Percentiles rank a stretch among this genome's conserved stretches.
Evolutionary conservation across 2,797 vertebrate genomes (phyloP).

Genomic region (Bradypus variegatus): DNA sequence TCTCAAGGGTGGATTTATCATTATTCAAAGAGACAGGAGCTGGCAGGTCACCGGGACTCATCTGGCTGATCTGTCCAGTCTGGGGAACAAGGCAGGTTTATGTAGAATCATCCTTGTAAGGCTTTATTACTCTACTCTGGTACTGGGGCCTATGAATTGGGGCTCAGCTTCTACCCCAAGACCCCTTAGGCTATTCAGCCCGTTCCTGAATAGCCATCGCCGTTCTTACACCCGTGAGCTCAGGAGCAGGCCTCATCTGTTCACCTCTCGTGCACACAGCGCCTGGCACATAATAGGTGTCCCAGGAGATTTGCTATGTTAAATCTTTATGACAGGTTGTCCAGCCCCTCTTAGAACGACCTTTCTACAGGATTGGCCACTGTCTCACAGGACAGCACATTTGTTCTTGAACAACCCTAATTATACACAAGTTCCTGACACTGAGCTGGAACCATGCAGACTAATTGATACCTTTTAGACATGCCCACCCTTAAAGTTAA

Average conservation of each 20-base stretch:
- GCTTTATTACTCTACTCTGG: not conserved
- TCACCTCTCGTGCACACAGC: not conserved
- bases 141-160: not conserved
- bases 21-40: not conserved
- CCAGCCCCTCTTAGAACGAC: not conserved
- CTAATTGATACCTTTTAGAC: not conserved
- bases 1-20: not conserved
- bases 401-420: not conserved
- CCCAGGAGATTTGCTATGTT: not conserved
- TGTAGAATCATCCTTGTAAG: not conserved
- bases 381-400: not conserved
- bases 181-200: not conserved
- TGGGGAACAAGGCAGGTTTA: not conserved
- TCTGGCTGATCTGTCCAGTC: constrained; percentile 30
- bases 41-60: not conserved
- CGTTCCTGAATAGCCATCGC: not conserved
- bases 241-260: not conserved
- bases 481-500: not conserved
- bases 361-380: not conserved
- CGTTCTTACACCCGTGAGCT: not conserved
- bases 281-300: not conserved
- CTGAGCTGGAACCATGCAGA: not conserved
- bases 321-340: not conserved
- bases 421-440: not conserved
- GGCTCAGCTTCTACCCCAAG: not conserved